Percentiles rank a stretch among this genome's conserved stretches.
Evolutionary conservation across 2,888 invertebrate genomes (phyloP).

Genomic region (Drosophila pullipes): DNA sequence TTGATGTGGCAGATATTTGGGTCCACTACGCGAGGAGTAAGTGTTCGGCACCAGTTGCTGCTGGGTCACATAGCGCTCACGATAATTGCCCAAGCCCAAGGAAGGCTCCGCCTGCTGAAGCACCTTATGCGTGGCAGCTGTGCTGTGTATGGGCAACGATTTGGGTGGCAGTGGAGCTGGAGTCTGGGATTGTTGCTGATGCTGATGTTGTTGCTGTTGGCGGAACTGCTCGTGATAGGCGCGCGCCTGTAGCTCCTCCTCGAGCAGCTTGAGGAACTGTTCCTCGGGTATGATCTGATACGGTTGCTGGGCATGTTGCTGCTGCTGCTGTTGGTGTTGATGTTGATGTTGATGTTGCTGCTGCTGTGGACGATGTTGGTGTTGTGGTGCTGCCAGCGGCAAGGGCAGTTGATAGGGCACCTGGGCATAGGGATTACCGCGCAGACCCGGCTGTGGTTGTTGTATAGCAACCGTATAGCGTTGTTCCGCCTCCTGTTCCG

Average conservation of each 20-base stretch:
- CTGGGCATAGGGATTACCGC: conserved; percentile 54
- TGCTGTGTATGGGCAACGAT: conserved; percentile 53
- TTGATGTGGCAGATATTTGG: conserved; percentile 80
- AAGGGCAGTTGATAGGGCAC: conserved; percentile 66
- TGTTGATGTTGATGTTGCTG: conserved; percentile 27
- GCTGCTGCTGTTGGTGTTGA: conserved; percentile 38
- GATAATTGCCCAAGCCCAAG: conserved; percentile 76
- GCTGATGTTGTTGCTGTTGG: conserved; percentile 67
- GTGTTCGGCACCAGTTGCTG: conserved; percentile 67
- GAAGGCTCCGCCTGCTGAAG: conserved; percentile 70
- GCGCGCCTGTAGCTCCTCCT: conserved; percentile 83
- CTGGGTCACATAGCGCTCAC: conserved; percentile 69
- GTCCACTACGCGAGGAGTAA: conserved; percentile 77
- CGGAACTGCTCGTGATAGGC: conserved; percentile 81
- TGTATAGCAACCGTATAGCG: conserved; percentile 81
- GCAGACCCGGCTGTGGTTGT: conserved; percentile 61
- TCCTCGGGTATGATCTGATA: conserved; percentile 84
- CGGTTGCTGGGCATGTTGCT: conserved; percentile 56
- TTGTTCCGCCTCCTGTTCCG: conserved; percentile 76
- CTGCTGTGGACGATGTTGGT: conserved; percentile 58
- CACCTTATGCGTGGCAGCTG: conserved; percentile 70
- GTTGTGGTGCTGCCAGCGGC: conserved; percentile 64
- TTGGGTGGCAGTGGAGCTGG: conserved; percentile 42
- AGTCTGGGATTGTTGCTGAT: conserved; percentile 29
- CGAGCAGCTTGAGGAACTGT: conserved; percentile 82